A percentile compares a stretch with the other conserved stretches of the same genome.
phyloP scores from a whole-genome alignment of 2,113 vertebrate species.

The Gallinago jamesoni region DNA sequence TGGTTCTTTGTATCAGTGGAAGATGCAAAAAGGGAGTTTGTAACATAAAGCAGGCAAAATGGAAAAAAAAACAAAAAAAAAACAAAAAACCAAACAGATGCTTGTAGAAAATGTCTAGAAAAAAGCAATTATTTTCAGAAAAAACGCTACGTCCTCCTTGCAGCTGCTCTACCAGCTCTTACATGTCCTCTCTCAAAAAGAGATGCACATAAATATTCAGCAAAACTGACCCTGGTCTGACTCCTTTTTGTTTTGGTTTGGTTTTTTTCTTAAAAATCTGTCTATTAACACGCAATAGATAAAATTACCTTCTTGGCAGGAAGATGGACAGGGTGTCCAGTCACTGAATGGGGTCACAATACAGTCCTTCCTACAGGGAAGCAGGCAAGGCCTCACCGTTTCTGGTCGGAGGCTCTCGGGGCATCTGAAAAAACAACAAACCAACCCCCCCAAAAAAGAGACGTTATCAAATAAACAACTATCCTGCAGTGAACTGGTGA shows the following conservation, averaged over 20 bases:
- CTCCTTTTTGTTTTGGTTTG: neutral
- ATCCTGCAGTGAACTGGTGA: neutral
- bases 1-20: neutral
- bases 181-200: neutral
- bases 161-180: neutral
- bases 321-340: slow-evolving; percentile 87
- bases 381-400: slow-evolving; percentile 87
- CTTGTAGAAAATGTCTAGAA: neutral
- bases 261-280: neutral
- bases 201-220: neutral
- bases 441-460: neutral
- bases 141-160: neutral
- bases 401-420: slow-evolving; percentile 92
- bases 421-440: slow-evolving; percentile 76
- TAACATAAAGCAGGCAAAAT: neutral
- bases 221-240: neutral
- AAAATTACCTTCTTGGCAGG: slow-evolving; percentile 87
- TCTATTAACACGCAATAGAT: neutral
- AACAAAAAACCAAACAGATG: neutral
- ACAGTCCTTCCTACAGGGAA: slow-evolving; percentile 94
- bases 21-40: neutral
- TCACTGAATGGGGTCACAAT: slow-evolving; percentile 90
- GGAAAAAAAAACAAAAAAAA: neutral
- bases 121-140: neutral
- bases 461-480: neutral